Percentiles rank a stretch among this genome's conserved stretches.
Conservation (phyloP, 1,140 invertebrate species). For the Zaprionus camerounensis region DNA sequence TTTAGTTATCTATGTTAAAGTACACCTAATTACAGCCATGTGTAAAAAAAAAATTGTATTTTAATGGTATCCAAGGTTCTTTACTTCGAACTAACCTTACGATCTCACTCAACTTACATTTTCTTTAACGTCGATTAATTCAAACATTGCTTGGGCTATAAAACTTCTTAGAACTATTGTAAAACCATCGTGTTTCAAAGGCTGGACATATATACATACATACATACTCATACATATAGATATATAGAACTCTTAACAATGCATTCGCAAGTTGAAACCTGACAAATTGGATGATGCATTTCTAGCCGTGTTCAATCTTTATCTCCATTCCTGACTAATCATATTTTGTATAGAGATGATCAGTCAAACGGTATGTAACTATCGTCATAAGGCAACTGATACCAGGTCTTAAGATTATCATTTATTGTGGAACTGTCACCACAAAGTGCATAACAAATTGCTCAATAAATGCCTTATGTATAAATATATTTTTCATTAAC, state of each 20-base stretch:
- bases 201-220: not conserved
- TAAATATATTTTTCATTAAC: not conserved
- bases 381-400: conserved; percentile 1
- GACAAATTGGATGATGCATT: not conserved
- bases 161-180: not conserved
- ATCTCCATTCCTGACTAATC: not conserved
- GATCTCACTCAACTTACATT: not conserved
- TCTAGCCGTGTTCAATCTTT: not conserved
- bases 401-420: not conserved
- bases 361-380: not conserved
- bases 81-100: not conserved
- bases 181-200: not conserved
- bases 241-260: not conserved
- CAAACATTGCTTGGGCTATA: not conserved
- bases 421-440: not conserved
- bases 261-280: not conserved
- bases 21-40: conserved; percentile 46
- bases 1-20: conserved; percentile 1
- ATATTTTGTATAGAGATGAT: not conserved
- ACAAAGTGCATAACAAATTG: conserved; percentile 7
- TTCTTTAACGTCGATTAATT: not conserved
- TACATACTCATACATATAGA: not conserved
- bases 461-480: conserved; percentile 1
- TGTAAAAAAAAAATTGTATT: not conserved
- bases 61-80: not conserved